Base-by-base conservation (phyloP, 2,888 invertebrate genomes). In the Teleiodes luculella region DNA sequence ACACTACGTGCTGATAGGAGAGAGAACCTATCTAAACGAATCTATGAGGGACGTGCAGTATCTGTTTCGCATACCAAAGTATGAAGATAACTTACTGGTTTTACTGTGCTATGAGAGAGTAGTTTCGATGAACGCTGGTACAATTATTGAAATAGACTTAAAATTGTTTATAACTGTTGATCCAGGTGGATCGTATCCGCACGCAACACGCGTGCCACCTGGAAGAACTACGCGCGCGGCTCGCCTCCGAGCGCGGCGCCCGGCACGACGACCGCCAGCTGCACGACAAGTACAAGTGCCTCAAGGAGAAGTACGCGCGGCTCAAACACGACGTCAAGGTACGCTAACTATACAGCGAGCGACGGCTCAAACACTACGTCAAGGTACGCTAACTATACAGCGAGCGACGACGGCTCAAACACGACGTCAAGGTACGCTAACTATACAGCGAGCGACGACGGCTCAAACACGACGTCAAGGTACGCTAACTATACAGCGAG, bases 221-320 rank as follows among this genome's bases (percentile, higher is more conserved):
- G 56, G 85, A 91, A 1, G 93, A 94, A 62, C 80, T 95, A 49
- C 91, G 92, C 4, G 90, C 91, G 1, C 92, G 93, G 41, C 75
- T 92, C 1, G 83, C 91, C 6, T 86, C 90, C 45, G 93, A 93
- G 64, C 74, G 93, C 60, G 76, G 92, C 2, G 92, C 86, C 49
- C 76, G 81, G 1, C 87, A 87, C 54, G 89, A 89, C 63, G 94
- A 94, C 69, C 93, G 93, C 65, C 86, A 94, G 41, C 72, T 95
- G 1, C 93, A 94, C 63, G 95, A 95, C 64, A 96, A 96, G 74
- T 96, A 96, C 74, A 91, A 92, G 47, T 94, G 94, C 53, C 86
- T 96, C 50, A 96, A 96, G 77, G 95, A 95, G 71, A 96, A 96
- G 78, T 96, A 96, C 67, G 91, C 94, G 18, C 88, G 94, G 11